phyloP scores from a whole-genome alignment of 2,888 invertebrate species.

The Lasioglossum marginatum region DNA sequence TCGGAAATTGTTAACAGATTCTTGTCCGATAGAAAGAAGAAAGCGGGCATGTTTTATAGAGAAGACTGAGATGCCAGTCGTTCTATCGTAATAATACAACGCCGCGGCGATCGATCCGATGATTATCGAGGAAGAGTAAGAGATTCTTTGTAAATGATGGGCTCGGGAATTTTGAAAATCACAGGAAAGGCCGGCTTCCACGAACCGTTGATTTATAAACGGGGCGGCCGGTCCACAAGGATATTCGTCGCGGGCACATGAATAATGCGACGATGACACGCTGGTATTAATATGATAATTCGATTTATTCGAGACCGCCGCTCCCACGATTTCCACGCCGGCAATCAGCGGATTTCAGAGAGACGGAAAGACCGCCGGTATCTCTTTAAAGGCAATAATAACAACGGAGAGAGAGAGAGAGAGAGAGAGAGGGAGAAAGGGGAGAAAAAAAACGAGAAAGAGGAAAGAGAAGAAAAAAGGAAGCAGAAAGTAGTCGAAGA shows the following conservation, averaged over 20 bases:
- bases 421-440: no score
- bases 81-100: constrained; percentile 34
- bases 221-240: constrained; percentile 41
- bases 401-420: background rate
- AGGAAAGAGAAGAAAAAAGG: background rate
- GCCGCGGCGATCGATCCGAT: constrained; percentile 36
- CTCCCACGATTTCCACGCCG: constrained; percentile 63
- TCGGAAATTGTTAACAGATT: background rate
- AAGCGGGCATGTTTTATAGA: constrained; percentile 17
- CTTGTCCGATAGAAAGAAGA: background rate
- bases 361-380: constrained; percentile 47
- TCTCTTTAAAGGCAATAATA: constrained; percentile 52
- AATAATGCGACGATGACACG: constrained; percentile 72
- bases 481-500: constrained; percentile 15
- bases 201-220: constrained; percentile 67
- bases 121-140: constrained; percentile 35
- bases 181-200: constrained; percentile 50
- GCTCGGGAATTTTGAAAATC: constrained; percentile 57
- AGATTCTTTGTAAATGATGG: constrained; percentile 47
- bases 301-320: constrained; percentile 57
- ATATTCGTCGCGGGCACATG: constrained; percentile 62
- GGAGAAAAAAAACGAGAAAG: background rate
- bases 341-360: constrained; percentile 54
- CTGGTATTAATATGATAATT: constrained; percentile 73
- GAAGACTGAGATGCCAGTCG: background rate